These are phyloP conservation scores for Eretmochelys imbricata DNA, from an alignment of 2,113 vertebrate genomes.

Conservation along the genomic window DNA sequence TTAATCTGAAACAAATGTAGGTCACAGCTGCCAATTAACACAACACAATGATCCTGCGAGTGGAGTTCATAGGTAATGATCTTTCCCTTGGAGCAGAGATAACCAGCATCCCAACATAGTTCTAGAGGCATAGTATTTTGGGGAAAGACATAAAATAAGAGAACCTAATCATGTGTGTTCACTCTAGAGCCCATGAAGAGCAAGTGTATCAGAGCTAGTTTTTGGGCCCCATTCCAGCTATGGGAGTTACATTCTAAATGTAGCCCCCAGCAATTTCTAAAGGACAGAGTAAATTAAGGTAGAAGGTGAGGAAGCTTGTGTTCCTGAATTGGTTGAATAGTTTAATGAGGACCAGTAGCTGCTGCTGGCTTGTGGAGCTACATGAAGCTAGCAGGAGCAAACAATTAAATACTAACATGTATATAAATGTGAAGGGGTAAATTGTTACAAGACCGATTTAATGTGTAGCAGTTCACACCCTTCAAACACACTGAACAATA, in stretches of 20 bases:
- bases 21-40: background rate
- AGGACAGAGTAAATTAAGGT: background rate
- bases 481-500: too few species aligned
- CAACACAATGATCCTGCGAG: background rate
- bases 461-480: too few species aligned
- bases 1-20: background rate
- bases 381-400: too few species aligned
- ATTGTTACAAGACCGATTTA: too few species aligned
- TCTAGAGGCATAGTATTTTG: background rate
- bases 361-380: too few species aligned
- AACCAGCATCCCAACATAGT: background rate
- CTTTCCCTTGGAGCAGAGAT: background rate
- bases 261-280: background rate
- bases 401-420: too few species aligned
- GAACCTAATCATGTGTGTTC: background rate
- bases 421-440: too few species aligned
- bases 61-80: background rate
- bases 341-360: too few species aligned
- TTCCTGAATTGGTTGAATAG: background rate
- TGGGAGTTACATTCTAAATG: background rate
- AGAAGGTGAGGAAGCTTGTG: background rate
- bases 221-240: background rate
- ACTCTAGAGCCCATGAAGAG: rapidly evolving
- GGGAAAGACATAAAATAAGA: background rate
- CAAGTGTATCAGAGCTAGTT: background rate